A percentile compares a stretch with the other conserved stretches of the same genome.
Evolutionary conservation across 1,140 invertebrate genomes (phyloP).

Genomic region (Eufriesea mexicana): DNA sequence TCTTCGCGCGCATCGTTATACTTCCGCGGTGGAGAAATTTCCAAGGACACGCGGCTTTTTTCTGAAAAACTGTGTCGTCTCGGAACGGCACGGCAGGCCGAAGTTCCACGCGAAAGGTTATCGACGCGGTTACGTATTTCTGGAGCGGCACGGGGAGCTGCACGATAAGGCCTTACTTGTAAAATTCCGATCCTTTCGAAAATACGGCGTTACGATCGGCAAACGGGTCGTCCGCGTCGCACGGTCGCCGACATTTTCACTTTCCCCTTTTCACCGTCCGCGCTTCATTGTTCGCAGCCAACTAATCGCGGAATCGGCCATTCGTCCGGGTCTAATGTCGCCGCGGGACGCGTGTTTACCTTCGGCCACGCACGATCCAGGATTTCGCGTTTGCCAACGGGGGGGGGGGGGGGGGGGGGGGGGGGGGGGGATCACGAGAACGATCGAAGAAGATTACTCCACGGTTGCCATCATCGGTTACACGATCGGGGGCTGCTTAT

Average conservation of each 20-base stretch:
- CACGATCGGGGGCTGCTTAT: background rate
- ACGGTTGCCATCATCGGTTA: too few species aligned
- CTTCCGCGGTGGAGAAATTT: slow-evolving; percentile 7
- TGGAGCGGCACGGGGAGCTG: background rate
- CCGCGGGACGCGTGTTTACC: too few species aligned
- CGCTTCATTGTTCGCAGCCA: too few species aligned
- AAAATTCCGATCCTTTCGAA: slow-evolving; percentile 48
- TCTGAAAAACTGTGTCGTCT: slow-evolving; percentile 25
- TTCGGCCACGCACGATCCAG: too few species aligned
- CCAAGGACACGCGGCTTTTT: slow-evolving; percentile 3
- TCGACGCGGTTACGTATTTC: slow-evolving; percentile 31
- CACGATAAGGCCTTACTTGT: slow-evolving; percentile 46
- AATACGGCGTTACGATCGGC: slow-evolving; percentile 6
- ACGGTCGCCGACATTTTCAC: background rate
- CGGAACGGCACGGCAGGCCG: slow-evolving; percentile 1
- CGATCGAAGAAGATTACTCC: background rate
- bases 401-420: too few species aligned
- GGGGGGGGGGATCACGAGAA: too few species aligned
- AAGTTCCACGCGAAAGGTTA: slow-evolving; percentile 48
- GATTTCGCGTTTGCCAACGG: too few species aligned
- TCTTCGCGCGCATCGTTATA: too few species aligned
- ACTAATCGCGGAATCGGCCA: background rate
- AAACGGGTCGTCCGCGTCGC: background rate
- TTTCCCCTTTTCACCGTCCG: background rate
- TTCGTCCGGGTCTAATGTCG: background rate